Conservation (phyloP, 2,113 vertebrate species). For the Leucosticte australis region DNA sequence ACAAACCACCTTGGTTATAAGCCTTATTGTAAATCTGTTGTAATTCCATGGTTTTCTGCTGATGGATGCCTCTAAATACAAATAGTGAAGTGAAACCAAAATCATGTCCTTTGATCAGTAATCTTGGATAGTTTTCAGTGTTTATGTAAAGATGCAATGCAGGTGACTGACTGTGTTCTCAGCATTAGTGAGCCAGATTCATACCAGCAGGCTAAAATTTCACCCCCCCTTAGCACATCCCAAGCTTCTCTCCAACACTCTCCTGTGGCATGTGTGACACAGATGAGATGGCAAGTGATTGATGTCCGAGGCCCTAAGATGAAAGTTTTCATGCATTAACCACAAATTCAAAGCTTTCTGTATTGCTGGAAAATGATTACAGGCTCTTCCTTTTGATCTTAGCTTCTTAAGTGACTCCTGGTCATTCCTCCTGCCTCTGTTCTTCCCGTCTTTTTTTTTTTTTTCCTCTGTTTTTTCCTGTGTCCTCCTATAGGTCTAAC, state of each 20-base stretch:
- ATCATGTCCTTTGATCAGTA: neutral
- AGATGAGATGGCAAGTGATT: neutral
- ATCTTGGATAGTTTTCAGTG: neutral
- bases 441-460: neutral
- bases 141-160: neutral
- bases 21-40: neutral
- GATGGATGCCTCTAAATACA: neutral
- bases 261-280: neutral
- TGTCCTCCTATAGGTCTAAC: neutral
- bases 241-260: neutral
- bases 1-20: neutral
- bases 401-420: neutral
- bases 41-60: neutral
- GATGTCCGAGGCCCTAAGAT: neutral
- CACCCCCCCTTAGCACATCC: neutral
- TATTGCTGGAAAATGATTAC: neutral
- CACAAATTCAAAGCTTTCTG: neutral
- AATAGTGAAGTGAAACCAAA: neutral
- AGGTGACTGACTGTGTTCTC: neutral
- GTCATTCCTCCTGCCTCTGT: neutral
- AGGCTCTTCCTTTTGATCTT: constrained; percentile 21
- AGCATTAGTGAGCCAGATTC: neutral
- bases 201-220: neutral
- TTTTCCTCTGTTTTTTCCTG: neutral
- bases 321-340: constrained; percentile 8